A percentile compares a stretch with the other conserved stretches of the same genome.
Evolutionary conservation across 2,113 vertebrate genomes (phyloP).

Genomic region (Myiagra hebetior): DNA sequence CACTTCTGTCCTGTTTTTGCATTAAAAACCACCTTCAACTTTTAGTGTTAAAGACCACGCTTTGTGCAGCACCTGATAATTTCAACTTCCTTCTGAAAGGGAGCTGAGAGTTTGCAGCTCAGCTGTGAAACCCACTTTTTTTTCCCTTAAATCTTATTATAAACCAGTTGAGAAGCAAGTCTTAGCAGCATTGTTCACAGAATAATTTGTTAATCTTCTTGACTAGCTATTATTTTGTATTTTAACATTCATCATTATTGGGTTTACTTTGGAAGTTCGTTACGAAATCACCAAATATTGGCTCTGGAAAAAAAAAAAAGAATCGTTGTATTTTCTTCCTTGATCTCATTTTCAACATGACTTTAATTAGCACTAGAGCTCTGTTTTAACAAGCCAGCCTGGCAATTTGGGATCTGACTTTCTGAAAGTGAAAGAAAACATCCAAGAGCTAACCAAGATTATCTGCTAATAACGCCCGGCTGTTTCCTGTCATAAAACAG

Average conservation of each 20-base stretch:
- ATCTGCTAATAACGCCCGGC: not conserved
- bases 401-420: not conserved
- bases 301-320: not conserved
- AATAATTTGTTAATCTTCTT: not conserved
- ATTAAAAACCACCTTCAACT: not conserved
- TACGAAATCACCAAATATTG: not conserved
- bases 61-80: not conserved
- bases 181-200: not conserved
- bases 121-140: not conserved
- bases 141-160: not conserved
- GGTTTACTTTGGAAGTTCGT: not conserved
- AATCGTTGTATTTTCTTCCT: not conserved
- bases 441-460: not conserved
- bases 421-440: conserved; percentile 27
- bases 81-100: not conserved
- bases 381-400: not conserved
- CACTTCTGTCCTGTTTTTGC: not conserved
- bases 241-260: not conserved
- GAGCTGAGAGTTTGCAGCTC: not conserved
- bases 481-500: not conserved
- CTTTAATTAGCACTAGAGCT: not conserved
- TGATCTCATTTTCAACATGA: not conserved
- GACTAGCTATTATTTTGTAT: not conserved
- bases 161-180: not conserved
- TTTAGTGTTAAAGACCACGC: not conserved